These are phyloP conservation scores for Megaceryle torquata DNA, from an alignment of 2,113 vertebrate genomes.

Conservation along the genomic window DNA sequence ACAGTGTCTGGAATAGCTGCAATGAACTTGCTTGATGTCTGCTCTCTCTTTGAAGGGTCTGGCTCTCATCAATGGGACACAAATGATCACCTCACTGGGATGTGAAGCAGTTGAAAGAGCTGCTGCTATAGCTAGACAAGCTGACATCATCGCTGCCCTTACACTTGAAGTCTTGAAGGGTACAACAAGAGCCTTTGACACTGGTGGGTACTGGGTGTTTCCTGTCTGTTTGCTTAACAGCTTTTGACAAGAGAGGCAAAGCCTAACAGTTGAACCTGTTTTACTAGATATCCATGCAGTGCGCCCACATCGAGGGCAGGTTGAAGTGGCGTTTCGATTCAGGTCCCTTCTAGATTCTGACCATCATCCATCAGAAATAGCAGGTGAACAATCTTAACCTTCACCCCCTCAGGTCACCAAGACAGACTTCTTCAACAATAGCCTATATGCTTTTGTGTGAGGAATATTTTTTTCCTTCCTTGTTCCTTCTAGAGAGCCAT, in stretches of 20 bases:
- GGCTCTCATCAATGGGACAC: slow-evolving; percentile 96
- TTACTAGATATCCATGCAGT: slow-evolving; percentile 89
- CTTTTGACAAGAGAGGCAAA: background rate
- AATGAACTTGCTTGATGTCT: background rate
- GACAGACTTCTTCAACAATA: background rate
- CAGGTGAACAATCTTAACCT: slow-evolving; percentile 77
- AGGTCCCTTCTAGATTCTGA: slow-evolving; percentile 95
- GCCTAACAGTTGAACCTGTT: background rate
- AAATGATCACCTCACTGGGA: slow-evolving; percentile 98
- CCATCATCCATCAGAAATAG: slow-evolving; percentile 96
- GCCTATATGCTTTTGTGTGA: background rate
- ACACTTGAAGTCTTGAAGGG: slow-evolving; percentile 97
- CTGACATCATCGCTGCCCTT: slow-evolving; percentile 93
- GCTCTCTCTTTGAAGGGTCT: slow-evolving; percentile 80
- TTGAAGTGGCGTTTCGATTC: slow-evolving; percentile 92
- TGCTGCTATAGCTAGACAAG: slow-evolving; percentile 87
- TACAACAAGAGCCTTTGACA: slow-evolving; percentile 96
- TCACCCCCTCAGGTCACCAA: background rate
- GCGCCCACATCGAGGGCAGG: slow-evolving; percentile 91
- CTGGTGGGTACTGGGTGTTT: slow-evolving; percentile 75
- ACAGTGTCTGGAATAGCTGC: background rate
- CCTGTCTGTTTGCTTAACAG: background rate
- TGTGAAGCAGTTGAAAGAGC: slow-evolving; percentile 95
- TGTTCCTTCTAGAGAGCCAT: slow-evolving; percentile 85
- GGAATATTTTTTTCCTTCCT: background rate